Evolutionary conservation across 2,797 vertebrate species (phyloP).

Genomic region (Scolopax rusticola): DNA sequence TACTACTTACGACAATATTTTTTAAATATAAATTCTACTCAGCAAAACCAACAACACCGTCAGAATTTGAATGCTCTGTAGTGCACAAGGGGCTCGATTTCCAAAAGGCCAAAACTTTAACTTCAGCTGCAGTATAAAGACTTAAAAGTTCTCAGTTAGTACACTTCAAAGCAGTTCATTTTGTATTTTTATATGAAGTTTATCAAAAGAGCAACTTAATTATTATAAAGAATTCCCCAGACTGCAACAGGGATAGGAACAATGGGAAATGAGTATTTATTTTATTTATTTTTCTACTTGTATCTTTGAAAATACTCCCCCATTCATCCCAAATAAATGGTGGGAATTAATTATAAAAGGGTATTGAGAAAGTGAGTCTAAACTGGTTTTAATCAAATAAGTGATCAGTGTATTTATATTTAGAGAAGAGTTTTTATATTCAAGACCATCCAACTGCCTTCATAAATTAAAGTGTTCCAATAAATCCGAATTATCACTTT

Average conservation of each 20-base stretch:
- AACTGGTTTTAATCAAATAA: not conserved
- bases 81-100: not conserved
- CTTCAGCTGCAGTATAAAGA: not conserved
- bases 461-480: not conserved
- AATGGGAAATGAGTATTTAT: not conserved
- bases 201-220: not conserved
- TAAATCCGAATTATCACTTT: not conserved
- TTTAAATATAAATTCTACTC: not conserved
- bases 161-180: rapidly evolving
- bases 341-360: not conserved
- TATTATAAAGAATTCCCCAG: not conserved
- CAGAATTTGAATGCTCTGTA: not conserved
- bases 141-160: rapidly evolving
- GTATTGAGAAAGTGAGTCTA: not conserved
- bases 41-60: not conserved
- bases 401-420: not conserved
- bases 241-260: not conserved
- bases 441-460: not conserved
- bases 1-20: not conserved
- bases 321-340: not conserved
- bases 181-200: not conserved
- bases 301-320: not conserved
- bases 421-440: not conserved
- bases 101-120: not conserved
- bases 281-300: not conserved